Evolutionary conservation across 2,113 vertebrate genomes (phyloP), one percentile per base, ranked within the genome.

Genomic region (Rallus limicola): DNA sequence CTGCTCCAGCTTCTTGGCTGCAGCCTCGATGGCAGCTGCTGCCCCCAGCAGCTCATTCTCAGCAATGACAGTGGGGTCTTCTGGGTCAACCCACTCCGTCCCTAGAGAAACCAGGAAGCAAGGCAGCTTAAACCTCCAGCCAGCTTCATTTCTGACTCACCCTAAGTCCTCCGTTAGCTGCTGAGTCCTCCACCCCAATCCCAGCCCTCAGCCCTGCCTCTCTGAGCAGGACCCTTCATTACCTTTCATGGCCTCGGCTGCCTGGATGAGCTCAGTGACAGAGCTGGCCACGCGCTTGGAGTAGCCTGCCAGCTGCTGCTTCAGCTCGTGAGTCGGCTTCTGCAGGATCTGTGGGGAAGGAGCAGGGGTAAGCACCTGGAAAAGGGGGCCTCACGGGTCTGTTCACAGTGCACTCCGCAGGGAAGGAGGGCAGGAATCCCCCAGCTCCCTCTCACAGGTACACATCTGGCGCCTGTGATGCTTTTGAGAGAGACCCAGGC

Each of bases 201-300:
- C 13, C 28, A 82, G 83, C 46, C 72, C 64, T 59, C 9, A 3
- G 31, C 83, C 11, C 18, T 48, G 13, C 31, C 25, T 65, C 48
- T 46, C 2, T 68, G n/a, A 92, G 80, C 53, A 52, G n/a, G 58
- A 76, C 13, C 36, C 28, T 44, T 55, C 69, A 40, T 85, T 25
- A 99, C 99, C 99, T 98, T 99, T 99, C 99, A 99, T 99, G 97
- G 99, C 99, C 96, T 99, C 99, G 0, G 99, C 99, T 18, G 99
- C 99, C 97, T 99, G 99, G 97, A 99, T 99, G 95, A 99, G 99
- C 96, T 99, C 99, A 0, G 99, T 99, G 93, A 99, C 99, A 0
- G 99, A 99, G 64, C 99, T 99, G 4, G 99, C 99, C 92, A 99
- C 99, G 0, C 98, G 98, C 93, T 99, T 99, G 83, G 99, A 99